Conservation (phyloP, 2,797 vertebrate species). For the Megaceryle alcyon region DNA sequence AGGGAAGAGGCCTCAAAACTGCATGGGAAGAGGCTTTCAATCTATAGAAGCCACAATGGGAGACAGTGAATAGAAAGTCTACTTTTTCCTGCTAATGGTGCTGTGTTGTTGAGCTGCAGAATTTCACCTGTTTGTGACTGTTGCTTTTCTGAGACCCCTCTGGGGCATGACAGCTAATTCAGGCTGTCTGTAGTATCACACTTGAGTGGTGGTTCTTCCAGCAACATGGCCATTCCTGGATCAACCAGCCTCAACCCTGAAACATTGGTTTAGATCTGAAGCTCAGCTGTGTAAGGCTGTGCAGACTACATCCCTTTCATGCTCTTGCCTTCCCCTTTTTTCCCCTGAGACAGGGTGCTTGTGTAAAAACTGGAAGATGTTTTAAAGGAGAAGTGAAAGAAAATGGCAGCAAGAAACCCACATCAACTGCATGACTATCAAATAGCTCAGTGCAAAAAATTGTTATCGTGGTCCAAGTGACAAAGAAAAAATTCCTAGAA, state of each 20-base stretch:
- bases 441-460: neutral
- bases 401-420: neutral
- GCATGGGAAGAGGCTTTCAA: neutral
- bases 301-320: neutral
- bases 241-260: neutral
- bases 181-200: neutral
- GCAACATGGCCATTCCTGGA: rapidly evolving
- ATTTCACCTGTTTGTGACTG: neutral
- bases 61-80: neutral
- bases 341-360: neutral
- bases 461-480: neutral
- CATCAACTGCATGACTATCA: neutral
- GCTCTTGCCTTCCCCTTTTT: neutral
- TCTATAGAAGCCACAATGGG: neutral
- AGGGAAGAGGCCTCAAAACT: neutral
- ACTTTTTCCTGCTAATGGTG: neutral
- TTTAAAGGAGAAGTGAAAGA: neutral
- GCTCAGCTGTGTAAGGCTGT: neutral
- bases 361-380: neutral
- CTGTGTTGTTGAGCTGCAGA: neutral
- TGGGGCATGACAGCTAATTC: neutral
- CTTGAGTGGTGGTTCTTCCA: neutral
- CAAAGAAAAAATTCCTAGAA: neutral
- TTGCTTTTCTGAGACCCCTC: neutral
- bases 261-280: neutral